Conservation (phyloP, 2,888 invertebrate species). For the Glaucopsyche alexis region DNA sequence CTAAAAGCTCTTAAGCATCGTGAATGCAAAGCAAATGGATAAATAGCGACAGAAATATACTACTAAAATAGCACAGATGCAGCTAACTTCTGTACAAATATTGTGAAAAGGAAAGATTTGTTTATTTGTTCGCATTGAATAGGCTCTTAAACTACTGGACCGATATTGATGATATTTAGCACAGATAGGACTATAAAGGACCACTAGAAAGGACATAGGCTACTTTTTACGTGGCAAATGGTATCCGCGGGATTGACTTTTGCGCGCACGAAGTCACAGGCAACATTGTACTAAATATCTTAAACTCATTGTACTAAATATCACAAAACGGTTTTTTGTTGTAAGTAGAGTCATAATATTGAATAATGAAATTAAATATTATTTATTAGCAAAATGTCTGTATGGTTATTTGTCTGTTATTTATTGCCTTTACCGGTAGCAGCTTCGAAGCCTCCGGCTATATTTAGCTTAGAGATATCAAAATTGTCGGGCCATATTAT, state of each 20-base stretch:
- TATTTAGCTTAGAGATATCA: background rate
- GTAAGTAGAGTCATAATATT: background rate
- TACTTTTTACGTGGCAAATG: no score
- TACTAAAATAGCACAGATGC: background rate
- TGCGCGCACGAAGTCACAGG: no score
- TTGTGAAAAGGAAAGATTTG: no score
- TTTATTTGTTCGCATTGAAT: no score
- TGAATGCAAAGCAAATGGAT: background rate
- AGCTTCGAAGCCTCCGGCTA: slow-evolving; percentile 4
- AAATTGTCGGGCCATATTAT: background rate
- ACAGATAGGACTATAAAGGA: no score
- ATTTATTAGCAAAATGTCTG: slow-evolving; percentile 1
- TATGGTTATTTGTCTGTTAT: background rate
- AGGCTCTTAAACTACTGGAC: no score
- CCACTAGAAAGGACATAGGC: no score
- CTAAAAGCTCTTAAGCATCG: background rate
- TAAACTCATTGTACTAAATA: background rate
- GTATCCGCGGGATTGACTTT: no score
- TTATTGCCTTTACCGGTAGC: background rate
- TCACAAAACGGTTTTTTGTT: background rate
- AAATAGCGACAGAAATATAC: background rate
- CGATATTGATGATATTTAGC: no score
- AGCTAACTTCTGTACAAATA: background rate
- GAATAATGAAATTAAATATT: background rate
- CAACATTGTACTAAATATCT: no score